Conservation (phyloP, 2,113 vertebrate species). For the Clinocottus analis region DNA sequence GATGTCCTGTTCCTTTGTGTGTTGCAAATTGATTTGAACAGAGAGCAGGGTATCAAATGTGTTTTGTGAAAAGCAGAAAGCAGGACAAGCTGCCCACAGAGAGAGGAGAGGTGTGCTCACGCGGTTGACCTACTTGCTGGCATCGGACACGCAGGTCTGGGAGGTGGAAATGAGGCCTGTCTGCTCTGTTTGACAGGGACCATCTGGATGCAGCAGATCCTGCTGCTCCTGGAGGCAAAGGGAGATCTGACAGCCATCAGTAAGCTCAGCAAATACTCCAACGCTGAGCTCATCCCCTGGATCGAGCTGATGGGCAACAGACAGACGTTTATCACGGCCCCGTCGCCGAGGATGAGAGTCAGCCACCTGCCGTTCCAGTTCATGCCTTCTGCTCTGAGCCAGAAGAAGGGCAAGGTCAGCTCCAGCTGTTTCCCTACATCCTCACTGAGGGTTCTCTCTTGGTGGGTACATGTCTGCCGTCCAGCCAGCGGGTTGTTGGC, state of each 20-base stretch:
- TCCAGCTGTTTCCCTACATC: neutral
- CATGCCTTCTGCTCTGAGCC: slow-evolving; percentile 64
- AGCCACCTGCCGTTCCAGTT: slow-evolving; percentile 67
- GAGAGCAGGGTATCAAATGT: slow-evolving; percentile 7
- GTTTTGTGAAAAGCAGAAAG: slow-evolving; percentile 11
- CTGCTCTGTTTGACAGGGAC: slow-evolving; percentile 65
- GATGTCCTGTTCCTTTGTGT: slow-evolving; percentile 15
- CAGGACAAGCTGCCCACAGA: neutral
- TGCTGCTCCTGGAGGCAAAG: slow-evolving; percentile 66
- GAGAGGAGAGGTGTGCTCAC: neutral
- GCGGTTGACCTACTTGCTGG: neutral
- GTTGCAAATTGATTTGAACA: slow-evolving; percentile 13
- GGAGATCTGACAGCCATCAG: slow-evolving; percentile 51
- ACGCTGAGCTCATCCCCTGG: slow-evolving; percentile 65
- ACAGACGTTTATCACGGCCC: slow-evolving; percentile 39
- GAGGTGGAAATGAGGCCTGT: neutral
- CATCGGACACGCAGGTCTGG: neutral
- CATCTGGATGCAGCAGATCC: slow-evolving; percentile 80
- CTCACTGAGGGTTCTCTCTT: neutral
- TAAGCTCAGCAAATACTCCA: neutral
- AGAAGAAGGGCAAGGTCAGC: slow-evolving; percentile 74
- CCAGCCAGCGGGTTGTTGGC: too few relatives aligned
- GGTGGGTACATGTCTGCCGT: too few relatives aligned
- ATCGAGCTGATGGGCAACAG: slow-evolving; percentile 61
- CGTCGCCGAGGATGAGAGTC: slow-evolving; percentile 57